Base-by-base conservation (phyloP, 1,140 invertebrate genomes). In the Ganaspis sp. region DNA sequence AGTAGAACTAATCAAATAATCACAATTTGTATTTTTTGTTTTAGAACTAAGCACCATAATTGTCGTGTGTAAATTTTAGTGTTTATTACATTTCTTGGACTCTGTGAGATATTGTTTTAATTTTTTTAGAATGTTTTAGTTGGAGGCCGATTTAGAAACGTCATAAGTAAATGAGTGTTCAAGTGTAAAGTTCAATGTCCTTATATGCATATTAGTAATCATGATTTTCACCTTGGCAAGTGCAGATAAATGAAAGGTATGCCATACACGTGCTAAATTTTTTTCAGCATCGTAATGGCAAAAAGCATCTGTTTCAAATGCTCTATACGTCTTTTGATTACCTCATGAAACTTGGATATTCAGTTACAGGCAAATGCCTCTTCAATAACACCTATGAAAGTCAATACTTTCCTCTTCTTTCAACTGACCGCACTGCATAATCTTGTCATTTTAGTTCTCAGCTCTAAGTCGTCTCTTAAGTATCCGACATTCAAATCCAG, bases 211-310 rank as follows among this genome's bases (percentile, higher is more conserved):
- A 64, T 29, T 64, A 64, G 58, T 64, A 29, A 64, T 64, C 23
- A 26, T 29, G 58, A 64, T 64, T 64, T 64, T n/a, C 58, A 64
- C 58, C 26, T 64, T 64, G 58, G 58, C 23, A 64, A 64, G 58
- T 64, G 58, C 58, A 64, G 58, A n/a, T 64, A 64, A 64, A 64
- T 64, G 26, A 64, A 64, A 64, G 58, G 26, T 64, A 64, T 64
- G 23, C 58, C 23, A 64, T n/a, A 64, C 58, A 64, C 58, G 58
- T 64, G 58, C 26, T 23, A 15, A 29, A 64, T 26, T 64, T 64
- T 64, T 64, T 49, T 49, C 54, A 64, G 53, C 26, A 64, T 64
- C 23, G 23, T 64, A 64, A 64, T 64, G 58, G 58, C 23, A 64
- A 64, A 26, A 64, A 64, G 23, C 58, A 64, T 64, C 26, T 64